These are phyloP conservation scores for Eristalis pertinax DNA, from an alignment of 2,888 invertebrate species.

Conservation along the genomic window DNA sequence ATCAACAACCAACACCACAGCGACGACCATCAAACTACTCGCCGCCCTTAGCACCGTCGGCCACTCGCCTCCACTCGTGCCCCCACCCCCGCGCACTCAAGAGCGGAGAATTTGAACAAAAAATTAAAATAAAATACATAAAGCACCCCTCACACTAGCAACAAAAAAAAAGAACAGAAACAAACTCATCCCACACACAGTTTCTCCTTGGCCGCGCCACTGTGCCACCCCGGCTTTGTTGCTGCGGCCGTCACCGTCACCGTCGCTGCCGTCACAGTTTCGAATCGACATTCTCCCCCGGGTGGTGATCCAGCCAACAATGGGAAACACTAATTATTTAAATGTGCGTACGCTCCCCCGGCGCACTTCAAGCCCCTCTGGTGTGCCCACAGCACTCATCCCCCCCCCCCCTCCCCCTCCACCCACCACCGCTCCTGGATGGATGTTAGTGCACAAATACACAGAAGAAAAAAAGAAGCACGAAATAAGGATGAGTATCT, in stretches of 20 bases:
- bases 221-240: neutral
- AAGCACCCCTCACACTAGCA: conserved; percentile 29
- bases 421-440: conserved; percentile 14
- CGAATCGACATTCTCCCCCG: conserved; percentile 40
- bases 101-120: conserved; percentile 43
- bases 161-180: neutral
- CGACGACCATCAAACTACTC: conserved; percentile 17
- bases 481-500: conserved; percentile 56
- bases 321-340: conserved; percentile 71
- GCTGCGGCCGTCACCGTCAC: neutral
- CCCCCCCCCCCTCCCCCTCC: neutral
- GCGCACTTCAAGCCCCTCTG: neutral
- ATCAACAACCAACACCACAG: conserved; percentile 38
- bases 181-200: conserved; percentile 30
- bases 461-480: conserved; percentile 53
- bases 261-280: conserved; percentile 22
- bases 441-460: conserved; percentile 71
- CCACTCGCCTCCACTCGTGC: neutral
- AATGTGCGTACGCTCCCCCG: conserved; percentile 63
- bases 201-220: conserved; percentile 16
- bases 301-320: conserved; percentile 53
- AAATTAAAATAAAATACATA: conserved; percentile 60
- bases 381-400: neutral
- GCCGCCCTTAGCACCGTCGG: neutral
- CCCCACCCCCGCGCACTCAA: neutral